These are phyloP conservation scores for Gambelia wislizenii DNA, from an alignment of 2,797 vertebrate species.

Conservation along the genomic window DNA sequence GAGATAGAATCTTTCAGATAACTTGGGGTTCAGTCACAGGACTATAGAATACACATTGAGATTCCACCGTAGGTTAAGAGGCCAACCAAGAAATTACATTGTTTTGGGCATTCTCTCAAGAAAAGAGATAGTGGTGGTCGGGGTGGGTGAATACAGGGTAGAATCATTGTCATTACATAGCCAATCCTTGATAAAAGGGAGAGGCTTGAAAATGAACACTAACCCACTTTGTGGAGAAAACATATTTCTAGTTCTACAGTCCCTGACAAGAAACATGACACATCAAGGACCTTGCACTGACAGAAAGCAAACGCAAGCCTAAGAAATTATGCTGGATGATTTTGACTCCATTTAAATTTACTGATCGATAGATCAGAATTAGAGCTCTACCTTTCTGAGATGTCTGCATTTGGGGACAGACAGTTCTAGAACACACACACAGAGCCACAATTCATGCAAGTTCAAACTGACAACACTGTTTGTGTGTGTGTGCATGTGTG, in stretches of 20 bases:
- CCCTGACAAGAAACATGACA: not conserved
- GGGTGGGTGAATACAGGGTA: not conserved
- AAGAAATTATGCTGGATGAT: not conserved
- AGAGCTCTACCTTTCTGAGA: not conserved
- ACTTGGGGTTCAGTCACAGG: too few relatives aligned
- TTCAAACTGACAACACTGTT: not conserved
- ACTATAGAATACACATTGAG: too few relatives aligned
- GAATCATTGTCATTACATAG: not conserved
- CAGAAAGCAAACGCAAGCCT: not conserved
- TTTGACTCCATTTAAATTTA: not conserved
- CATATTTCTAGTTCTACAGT: not conserved
- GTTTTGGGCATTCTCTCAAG: not conserved
- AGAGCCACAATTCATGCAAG: not conserved
- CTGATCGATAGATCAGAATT: not conserved
- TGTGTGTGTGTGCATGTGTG: not conserved
- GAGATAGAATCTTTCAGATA: not conserved
- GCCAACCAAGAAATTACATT: not conserved
- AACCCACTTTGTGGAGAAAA: not conserved
- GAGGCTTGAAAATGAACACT: slow-evolving; percentile 14
- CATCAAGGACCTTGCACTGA: not conserved
- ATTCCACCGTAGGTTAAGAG: not conserved
- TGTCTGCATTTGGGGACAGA: not conserved
- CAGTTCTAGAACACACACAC: not conserved
- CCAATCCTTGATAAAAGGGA: slow-evolving; percentile 4
- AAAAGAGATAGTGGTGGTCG: not conserved